Base-by-base conservation (phyloP, 2,113 vertebrate species). In the Abramis brama region DNA sequence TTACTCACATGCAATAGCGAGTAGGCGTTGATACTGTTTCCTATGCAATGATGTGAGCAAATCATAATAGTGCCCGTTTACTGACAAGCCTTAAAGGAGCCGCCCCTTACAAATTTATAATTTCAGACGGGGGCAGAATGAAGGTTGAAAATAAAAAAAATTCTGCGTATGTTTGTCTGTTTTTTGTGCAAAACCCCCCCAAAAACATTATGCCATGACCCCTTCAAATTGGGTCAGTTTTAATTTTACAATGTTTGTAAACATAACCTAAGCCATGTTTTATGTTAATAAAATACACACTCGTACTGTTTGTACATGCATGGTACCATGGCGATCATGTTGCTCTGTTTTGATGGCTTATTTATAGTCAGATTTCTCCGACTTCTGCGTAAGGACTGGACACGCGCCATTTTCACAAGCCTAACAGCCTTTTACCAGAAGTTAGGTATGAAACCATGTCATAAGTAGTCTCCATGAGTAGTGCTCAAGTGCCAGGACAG, bases 281-380 rank as follows among this genome's bases (percentile, higher is more conserved):
- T 57, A 57, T 21, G 55, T 21, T 57, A 57, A 57, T 21, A 70
- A 43, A 74, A 39, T 74, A 74, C 12, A 74, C 4, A 27, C 55
- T 47, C 39, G 43, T 79, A 59, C 85, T 50, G 30, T 36, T 64
- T 80, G 55, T 47, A 76, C 50, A 75, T 12, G 62, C 33, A 59
- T 27, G n/a, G 6, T 33, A 27, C 27, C 33, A 36, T 74, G 11
- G 59, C 25, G 83, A 86, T 74, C 23, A 86, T 33, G 77, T 74
- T 89, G 79, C 86, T 64, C 75, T 84, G 70, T 87, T 84, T 80
- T 62, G 82, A 80, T 59, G 66, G 64, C 68, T 86, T 84, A 83
- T 87, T 77, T 87, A 80, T 80, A 83, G 86, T 52, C 25, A 59
- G 74, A 80, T 90, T 80, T 36, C 80, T 52, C 36, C 68, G 79